phyloP scores from a whole-genome alignment of 2,797 vertebrate genomes.

The Rhinichthys osculus region DNA sequence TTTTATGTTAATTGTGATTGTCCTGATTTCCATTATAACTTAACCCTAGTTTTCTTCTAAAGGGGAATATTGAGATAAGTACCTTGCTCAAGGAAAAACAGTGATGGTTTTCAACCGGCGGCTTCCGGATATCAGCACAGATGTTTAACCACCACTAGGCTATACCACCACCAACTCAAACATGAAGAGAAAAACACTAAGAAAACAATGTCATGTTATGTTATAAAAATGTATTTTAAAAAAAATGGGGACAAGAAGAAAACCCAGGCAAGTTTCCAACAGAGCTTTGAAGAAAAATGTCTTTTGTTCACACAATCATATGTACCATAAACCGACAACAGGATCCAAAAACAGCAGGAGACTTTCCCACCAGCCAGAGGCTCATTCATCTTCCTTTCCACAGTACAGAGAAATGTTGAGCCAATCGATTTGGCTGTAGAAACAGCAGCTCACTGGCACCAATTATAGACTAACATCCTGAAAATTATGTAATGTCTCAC shows the following conservation, averaged over 20 bases:
- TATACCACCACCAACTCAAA: not conserved
- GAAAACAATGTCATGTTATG: too few species aligned
- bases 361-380: slow-evolving; percentile 6
- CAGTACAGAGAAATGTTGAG: slow-evolving; percentile 17
- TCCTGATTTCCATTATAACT: too few species aligned
- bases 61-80: not conserved
- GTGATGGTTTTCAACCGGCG: not conserved
- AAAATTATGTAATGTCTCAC: slow-evolving; percentile 37
- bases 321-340: not conserved
- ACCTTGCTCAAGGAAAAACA: not conserved
- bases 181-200: too few species aligned
- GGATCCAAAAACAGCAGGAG: slow-evolving; percentile 2
- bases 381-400: slow-evolving; percentile 22
- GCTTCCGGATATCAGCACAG: not conserved
- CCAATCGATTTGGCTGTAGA: slow-evolving; percentile 7
- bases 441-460: not conserved
- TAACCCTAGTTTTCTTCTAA: not conserved
- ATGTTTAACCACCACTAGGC: not conserved
- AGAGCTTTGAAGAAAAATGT: not conserved
- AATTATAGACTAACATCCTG: slow-evolving; percentile 32
- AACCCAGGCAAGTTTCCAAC: not conserved
- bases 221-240: not conserved
- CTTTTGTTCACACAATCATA: not conserved
- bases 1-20: too few species aligned
- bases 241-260: not conserved